Base-by-base conservation (phyloP, 2,113 vertebrate species). In the Ophthalmolycus amberensis region DNA sequence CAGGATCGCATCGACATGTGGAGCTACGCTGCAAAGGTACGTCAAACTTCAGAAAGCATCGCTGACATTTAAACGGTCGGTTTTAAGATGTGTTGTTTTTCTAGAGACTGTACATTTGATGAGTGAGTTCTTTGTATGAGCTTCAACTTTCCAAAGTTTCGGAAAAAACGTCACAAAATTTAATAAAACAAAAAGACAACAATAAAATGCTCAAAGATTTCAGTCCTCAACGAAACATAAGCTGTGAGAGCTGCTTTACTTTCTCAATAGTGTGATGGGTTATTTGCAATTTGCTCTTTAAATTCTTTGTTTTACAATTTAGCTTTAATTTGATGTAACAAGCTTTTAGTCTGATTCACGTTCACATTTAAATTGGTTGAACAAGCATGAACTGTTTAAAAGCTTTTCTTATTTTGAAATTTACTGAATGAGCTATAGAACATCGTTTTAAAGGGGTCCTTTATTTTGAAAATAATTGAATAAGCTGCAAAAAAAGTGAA, bases 1-100 rank as follows among this genome's bases (percentile, higher is more conserved):
- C 97, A 99, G 58, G 98, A 99, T 82, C 97, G 98, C 7, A 97
- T 99, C 16, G 98, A 99, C 54, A 99, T 99, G 98, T 99, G 98
- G 98, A 97, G 97, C 90, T 99, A 97, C 0, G 98, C 98, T 0
- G 98, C 98, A 3, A 99, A 98, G 97, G 98, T 99, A 4, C 12
- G 34, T 34, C 29, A 32, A 32, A 32, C 29, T 3, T 32, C 3
- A 29, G 18, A 44, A 14, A 15, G 14, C 11, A 3, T 44, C 42
- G 3, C 12, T 44, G 5, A 44, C 9, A 14, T 44, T 44, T 44
- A 44, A 44, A 12, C 11, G 3, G 15, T 44, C 1, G 42, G 42
- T 44, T 50, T 18, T 20, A 8, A 50, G 9, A 40, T 2, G 7
- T 2, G 38, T 38, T 50, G 0, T 50, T 2, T 50, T 20, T 50